Percentiles rank a stretch among this genome's conserved stretches.
Evolutionary conservation across 2,797 vertebrate genomes (phyloP).

Genomic region (Rallus crepitans): DNA sequence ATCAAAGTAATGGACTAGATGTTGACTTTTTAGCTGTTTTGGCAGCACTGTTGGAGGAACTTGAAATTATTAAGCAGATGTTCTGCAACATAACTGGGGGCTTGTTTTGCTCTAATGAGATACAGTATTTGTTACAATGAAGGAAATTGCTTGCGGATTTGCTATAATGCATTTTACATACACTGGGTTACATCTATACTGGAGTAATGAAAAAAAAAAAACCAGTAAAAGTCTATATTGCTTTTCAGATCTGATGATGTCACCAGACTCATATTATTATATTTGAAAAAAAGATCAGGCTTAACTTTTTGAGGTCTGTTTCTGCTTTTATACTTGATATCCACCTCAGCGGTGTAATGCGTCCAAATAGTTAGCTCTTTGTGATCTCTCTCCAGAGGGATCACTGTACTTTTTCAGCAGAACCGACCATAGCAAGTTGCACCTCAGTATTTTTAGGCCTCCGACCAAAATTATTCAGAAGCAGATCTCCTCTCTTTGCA

Average conservation of each 20-base stretch:
- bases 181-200: slow-evolving; percentile 52
- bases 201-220: slow-evolving; percentile 39
- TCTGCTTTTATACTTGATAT: slow-evolving; percentile 64
- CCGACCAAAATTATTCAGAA: neutral
- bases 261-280: slow-evolving; percentile 46
- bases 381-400: slow-evolving; percentile 41
- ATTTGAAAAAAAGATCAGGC: slow-evolving; percentile 21
- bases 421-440: neutral
- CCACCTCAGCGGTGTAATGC: slow-evolving; percentile 3
- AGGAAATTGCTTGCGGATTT: slow-evolving; percentile 66
- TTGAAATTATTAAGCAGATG: slow-evolving; percentile 76
- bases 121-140: slow-evolving; percentile 65
- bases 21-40: slow-evolving; percentile 37
- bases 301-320: slow-evolving; percentile 55
- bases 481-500: neutral
- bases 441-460: slow-evolving; percentile 1
- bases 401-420: slow-evolving; percentile 15
- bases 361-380: slow-evolving; percentile 43
- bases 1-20: slow-evolving; percentile 32
- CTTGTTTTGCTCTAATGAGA: slow-evolving; percentile 67
- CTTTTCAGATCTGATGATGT: slow-evolving; percentile 71
- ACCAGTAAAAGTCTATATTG: slow-evolving; percentile 50
- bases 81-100: slow-evolving; percentile 26
- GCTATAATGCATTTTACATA: slow-evolving; percentile 73
- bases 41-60: slow-evolving; percentile 41